Evolutionary conservation across 2,113 vertebrate genomes (phyloP).

Genomic region (Coptodon bakossiorum): DNA sequence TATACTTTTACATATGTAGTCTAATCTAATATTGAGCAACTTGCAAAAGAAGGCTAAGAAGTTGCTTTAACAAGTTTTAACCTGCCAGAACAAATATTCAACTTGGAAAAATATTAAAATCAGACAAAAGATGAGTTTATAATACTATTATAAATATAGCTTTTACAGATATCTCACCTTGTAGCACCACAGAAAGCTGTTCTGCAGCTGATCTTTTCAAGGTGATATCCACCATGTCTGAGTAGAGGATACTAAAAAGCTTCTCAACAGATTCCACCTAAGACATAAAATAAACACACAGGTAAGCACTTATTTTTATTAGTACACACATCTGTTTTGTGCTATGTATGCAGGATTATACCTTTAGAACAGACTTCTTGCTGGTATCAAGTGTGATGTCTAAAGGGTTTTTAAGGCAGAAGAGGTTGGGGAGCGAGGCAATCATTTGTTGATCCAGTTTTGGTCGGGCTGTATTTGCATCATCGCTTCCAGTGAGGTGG

Average conservation of each 20-base stretch:
- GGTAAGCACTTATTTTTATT: background rate
- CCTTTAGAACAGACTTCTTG: constrained; percentile 85
- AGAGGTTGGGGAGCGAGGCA: constrained; percentile 74
- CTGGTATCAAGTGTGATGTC: constrained; percentile 80
- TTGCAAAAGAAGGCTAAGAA: background rate
- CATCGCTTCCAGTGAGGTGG: constrained; percentile 72
- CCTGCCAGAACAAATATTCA: background rate
- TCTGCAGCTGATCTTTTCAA: constrained; percentile 88
- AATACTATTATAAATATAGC: background rate
- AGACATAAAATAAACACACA: background rate
- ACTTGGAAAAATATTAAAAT: background rate
- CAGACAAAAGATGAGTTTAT: background rate
- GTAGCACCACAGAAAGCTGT: constrained; percentile 86
- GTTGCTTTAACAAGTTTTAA: background rate
- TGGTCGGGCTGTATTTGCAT: constrained; percentile 67
- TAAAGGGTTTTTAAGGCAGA: constrained; percentile 69
- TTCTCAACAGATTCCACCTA: constrained; percentile 88
- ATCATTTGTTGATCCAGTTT: constrained; percentile 64
- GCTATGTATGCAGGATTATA: constrained; percentile 19
- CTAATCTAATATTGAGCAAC: background rate
- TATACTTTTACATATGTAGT: background rate
- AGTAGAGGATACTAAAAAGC: constrained; percentile 82
- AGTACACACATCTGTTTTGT: background rate
- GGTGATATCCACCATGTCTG: constrained; percentile 80
- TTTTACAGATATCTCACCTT: constrained; percentile 73